phyloP scores from a whole-genome alignment of 2,797 vertebrate genomes.

The Staurois parvus region DNA sequence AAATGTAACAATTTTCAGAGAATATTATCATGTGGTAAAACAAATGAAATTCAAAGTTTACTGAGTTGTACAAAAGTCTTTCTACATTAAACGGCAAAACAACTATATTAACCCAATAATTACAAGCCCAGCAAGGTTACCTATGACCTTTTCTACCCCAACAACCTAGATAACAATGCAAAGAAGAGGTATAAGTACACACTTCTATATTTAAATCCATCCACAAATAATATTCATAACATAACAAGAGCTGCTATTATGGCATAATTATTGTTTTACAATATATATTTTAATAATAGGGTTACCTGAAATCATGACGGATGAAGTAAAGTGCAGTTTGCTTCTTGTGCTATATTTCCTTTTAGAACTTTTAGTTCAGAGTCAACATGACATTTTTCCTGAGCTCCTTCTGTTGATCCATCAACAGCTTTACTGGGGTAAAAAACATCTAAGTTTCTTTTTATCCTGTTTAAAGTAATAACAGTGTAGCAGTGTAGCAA shows the following conservation, averaged over 20 bases:
- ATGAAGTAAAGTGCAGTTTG: background rate
- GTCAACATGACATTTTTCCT: background rate
- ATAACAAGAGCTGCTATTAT: background rate
- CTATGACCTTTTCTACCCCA: too few relatives aligned
- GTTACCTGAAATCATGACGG: constrained; percentile 54
- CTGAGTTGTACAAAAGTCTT: too few relatives aligned
- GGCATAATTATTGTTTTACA: background rate
- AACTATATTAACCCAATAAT: too few relatives aligned
- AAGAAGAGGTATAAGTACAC: too few relatives aligned
- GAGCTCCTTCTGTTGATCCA: constrained; percentile 39
- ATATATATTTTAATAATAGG: background rate
- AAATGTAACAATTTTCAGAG: too few relatives aligned
- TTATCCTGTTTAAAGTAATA: constrained; percentile 53
- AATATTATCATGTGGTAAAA: too few relatives aligned
- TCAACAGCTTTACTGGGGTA: constrained; percentile 40
- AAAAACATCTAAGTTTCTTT: constrained; percentile 41
- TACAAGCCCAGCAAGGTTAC: too few relatives aligned
- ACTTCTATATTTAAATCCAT: too few relatives aligned
- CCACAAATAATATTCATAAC: too few relatives aligned
- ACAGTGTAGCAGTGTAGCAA: constrained; percentile 19
- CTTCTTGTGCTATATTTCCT: constrained; percentile 20
- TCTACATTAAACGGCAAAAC: too few relatives aligned
- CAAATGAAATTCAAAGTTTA: too few relatives aligned
- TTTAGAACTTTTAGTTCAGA: background rate
- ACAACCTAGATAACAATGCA: too few relatives aligned